Evolutionary conservation across 2,113 vertebrate genomes (phyloP).

Genomic region (Rhagologus leucostigma): DNA sequence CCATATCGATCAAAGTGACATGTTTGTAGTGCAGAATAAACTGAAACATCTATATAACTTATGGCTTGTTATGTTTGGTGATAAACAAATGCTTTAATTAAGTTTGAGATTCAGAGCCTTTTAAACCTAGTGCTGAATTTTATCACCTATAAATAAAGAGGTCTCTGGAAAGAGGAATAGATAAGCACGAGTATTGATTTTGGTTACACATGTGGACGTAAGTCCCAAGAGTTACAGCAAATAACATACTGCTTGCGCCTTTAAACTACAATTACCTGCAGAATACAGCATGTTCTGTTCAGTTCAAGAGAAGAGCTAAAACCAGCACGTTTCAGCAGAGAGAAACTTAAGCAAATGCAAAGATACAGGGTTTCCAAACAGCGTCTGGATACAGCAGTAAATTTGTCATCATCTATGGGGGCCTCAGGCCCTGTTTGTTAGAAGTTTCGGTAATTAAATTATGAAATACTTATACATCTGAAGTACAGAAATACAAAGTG

Average conservation of each 20-base stretch:
- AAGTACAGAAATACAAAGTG: neutral
- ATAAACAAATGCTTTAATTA: conserved; percentile 72
- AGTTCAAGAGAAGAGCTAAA: neutral
- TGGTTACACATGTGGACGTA: neutral
- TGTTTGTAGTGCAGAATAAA: conserved; percentile 64
- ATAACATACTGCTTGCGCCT: neutral
- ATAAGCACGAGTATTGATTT: neutral
- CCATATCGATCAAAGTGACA: conserved; percentile 63
- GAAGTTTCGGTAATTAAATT: neutral
- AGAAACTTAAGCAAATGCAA: neutral
- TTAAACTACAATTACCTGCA: neutral
- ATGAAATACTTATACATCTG: neutral
- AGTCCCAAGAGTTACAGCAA: neutral
- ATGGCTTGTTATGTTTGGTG: conserved; percentile 58
- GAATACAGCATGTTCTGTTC: neutral
- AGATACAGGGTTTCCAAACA: neutral
- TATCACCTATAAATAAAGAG: conserved; percentile 38
- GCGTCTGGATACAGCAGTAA: neutral
- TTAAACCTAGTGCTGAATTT: conserved; percentile 42
- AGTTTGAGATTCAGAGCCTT: conserved; percentile 41
- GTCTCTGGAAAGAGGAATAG: conserved; percentile 13
- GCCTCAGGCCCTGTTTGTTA: neutral
- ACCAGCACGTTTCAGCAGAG: neutral
- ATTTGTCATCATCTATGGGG: neutral
- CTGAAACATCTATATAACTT: conserved; percentile 61